Evolutionary conservation across 2,888 invertebrate genomes (phyloP).

Genomic region (Onthophagus sagittarius): DNA sequence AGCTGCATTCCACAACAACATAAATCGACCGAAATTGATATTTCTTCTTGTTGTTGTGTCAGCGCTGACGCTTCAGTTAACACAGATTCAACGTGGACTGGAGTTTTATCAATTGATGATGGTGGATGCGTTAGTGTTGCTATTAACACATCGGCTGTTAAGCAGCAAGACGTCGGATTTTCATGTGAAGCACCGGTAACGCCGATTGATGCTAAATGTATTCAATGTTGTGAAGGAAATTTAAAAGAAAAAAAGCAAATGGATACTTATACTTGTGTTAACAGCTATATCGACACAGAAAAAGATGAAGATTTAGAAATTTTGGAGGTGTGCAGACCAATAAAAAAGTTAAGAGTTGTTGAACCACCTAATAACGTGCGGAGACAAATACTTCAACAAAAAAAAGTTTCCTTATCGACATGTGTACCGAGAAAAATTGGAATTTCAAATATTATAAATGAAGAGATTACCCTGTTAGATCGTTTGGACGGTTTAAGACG

Average conservation of each 20-base stretch:
- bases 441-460: too few species aligned
- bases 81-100: slow-evolving; percentile 3
- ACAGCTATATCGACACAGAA: not conserved
- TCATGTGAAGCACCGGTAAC: not conserved
- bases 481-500: too few species aligned
- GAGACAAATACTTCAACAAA: not conserved
- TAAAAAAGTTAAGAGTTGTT: not conserved
- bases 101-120: not conserved
- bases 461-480: too few species aligned
- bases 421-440: not conserved
- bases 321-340: not conserved
- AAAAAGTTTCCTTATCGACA: not conserved
- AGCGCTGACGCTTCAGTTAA: slow-evolving; percentile 1
- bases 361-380: not conserved
- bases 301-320: not conserved
- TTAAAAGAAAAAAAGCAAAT: not conserved
- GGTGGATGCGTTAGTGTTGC: not conserved
- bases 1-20: not conserved
- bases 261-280: not conserved
- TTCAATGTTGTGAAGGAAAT: not conserved
- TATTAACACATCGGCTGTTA: not conserved
- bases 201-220: not conserved
- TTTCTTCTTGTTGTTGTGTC: not conserved
- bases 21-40: not conserved
- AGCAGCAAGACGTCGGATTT: not conserved